Percentiles rank a stretch among this genome's conserved stretches.
Conservation (phyloP, 2,113 vertebrate species). For the Rissa tridactyla region DNA sequence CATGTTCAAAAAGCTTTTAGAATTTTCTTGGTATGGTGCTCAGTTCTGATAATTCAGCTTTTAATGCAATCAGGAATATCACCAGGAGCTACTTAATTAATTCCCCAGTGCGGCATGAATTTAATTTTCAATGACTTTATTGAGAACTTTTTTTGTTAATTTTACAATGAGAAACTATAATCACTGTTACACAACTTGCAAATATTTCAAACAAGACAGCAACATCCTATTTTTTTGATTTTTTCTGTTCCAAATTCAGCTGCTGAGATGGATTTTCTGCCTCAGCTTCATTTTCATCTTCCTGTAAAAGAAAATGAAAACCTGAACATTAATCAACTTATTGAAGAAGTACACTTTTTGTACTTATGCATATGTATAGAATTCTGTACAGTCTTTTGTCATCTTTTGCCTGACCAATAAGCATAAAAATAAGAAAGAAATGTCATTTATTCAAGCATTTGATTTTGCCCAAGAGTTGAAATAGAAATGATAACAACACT, state of each 20-base stretch:
- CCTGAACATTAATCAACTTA: slow-evolving; percentile 47
- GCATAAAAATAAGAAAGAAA: not conserved
- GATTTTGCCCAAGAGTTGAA: not conserved
- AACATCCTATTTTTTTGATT: slow-evolving; percentile 72
- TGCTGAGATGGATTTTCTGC: slow-evolving; percentile 78
- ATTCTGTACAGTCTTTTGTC: not conserved
- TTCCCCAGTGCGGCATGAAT: slow-evolving; percentile 56
- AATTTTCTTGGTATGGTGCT: not conserved
- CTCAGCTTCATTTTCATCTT: slow-evolving; percentile 78
- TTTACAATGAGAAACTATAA: slow-evolving; percentile 76
- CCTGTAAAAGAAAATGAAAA: slow-evolving; percentile 76
- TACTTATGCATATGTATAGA: not conserved
- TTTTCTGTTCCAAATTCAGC: slow-evolving; percentile 73
- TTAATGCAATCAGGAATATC: slow-evolving; percentile 45
- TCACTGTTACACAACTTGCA: slow-evolving; percentile 61
- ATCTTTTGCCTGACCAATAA: not conserved
- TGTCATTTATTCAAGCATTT: not conserved
- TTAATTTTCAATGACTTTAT: slow-evolving; percentile 77
- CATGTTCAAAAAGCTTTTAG: not conserved
- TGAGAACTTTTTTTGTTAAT: slow-evolving; percentile 71
- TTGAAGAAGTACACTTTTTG: not conserved
- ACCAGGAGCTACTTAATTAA: slow-evolving; percentile 64
- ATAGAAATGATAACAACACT: not conserved
- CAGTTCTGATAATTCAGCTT: slow-evolving; percentile 38
- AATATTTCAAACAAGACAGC: slow-evolving; percentile 64